These are phyloP conservation scores for Clangula hyemalis DNA, from an alignment of 2,797 vertebrate species.

Conservation along the genomic window DNA sequence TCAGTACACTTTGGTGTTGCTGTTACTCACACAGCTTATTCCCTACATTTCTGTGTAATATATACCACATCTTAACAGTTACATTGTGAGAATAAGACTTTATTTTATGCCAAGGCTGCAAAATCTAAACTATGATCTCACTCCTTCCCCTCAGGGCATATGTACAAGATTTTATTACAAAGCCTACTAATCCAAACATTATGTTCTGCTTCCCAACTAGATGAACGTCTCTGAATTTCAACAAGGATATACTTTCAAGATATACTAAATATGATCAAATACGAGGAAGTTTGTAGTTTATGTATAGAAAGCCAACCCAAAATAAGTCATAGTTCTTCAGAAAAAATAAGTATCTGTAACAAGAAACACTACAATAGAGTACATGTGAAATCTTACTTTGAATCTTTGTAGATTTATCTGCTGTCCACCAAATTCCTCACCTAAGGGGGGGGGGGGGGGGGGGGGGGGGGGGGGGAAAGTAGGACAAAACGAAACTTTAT, in stretches of 20 bases:
- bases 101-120: neutral
- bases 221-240: neutral
- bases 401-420: conserved; percentile 61
- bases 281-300: neutral
- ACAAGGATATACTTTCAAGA: neutral
- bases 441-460: conserved; percentile 45
- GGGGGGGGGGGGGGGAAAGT: conserved; percentile 25
- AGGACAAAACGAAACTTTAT: conserved; percentile 14
- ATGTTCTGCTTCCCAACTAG: neutral
- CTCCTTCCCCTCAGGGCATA: neutral
- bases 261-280: neutral
- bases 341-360: neutral
- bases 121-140: neutral
- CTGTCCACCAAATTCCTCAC: conserved; percentile 62
- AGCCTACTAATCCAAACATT: neutral
- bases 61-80: neutral
- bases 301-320: neutral
- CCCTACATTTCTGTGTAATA: neutral
- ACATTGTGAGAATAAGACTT: neutral
- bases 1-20: neutral
- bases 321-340: neutral
- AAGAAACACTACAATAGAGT: neutral
- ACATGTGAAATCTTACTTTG: conserved; percentile 72
- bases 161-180: neutral
- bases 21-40: neutral